Base-by-base conservation (phyloP, 1,140 invertebrate species). In the Scylla paramamosain region DNA sequence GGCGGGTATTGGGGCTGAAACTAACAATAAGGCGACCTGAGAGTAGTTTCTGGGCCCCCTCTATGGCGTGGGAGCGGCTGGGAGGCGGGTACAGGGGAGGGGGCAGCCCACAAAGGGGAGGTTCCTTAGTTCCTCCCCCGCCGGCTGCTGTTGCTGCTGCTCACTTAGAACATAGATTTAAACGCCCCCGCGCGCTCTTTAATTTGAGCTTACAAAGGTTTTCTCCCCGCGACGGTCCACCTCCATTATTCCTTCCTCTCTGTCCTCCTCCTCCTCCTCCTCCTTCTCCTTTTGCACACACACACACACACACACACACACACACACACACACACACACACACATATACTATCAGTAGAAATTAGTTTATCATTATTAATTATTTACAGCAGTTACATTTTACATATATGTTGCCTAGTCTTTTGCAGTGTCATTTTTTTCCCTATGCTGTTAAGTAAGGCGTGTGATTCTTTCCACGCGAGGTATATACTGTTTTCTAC, bases 181-280 rank as follows among this genome's bases (percentile, higher is more conserved):
- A 77, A 77, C 67, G 67, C 67, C 67, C 67, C 67, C 67, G 67
- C 67, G 67, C 67, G 67, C 67, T 77, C 67, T 77, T 77, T 77
- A 77, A 77, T 77, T 77, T 77, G n/a, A 77, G 67, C n/a, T 59
- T n/a, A n/a, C 67, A 77, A 77, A 77, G 67, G 67, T 88, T 46
- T 31, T 16, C 84, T 31, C 31, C 86, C 6, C 28, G 4, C 86
- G 31, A 39, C 86, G 4, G 16, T 28, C 25, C 86, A 20, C 86
- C 45, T 28, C n/a, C 86, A 32, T 20, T 86, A 25, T 77, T 77
- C 25, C 86, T 32, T n/a, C n/a, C 31, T 32, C 86, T 32, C n/a
- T 28, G 12, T 32, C 32, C 87, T 89, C 39, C 16, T 39, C 88
- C 88, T 39, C 32, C 45, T 45, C 45, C 88, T 39, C 88, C 45